Evolutionary conservation across 2,888 invertebrate genomes (phyloP).

Genomic region (Dioctria rufipes): DNA sequence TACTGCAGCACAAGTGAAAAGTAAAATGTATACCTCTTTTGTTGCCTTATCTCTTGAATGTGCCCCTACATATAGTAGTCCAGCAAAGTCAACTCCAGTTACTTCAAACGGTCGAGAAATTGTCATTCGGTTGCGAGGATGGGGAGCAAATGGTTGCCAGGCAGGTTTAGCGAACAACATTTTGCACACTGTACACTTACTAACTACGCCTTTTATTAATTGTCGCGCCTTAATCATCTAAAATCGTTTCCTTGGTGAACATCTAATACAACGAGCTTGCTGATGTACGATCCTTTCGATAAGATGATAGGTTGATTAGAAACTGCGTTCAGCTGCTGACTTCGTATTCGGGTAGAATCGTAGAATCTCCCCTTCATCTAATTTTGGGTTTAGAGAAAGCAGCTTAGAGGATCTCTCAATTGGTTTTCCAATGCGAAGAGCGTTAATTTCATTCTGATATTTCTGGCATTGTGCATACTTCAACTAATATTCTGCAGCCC

Average conservation of each 20-base stretch:
- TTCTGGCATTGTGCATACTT: neutral
- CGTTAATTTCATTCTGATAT: neutral
- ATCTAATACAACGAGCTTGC: neutral
- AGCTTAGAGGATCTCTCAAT: conserved; percentile 44
- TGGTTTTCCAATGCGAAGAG: conserved; percentile 6
- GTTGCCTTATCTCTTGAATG: neutral
- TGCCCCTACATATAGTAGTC: conserved; percentile 5
- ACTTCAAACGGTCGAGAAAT: too few relatives aligned
- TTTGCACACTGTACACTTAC: conserved; percentile 5
- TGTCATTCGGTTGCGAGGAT: too few relatives aligned
- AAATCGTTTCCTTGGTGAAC: neutral
- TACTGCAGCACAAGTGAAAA: neutral
- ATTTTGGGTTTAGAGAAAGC: conserved; percentile 34
- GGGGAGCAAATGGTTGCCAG: too few relatives aligned
- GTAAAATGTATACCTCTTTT: neutral
- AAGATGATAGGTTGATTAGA: conserved; percentile 16
- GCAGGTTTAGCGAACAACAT: neutral
- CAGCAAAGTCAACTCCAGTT: conserved; percentile 7
- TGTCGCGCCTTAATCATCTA: conserved; percentile 1
- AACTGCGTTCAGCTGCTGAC: neutral
- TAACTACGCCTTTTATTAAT: neutral
- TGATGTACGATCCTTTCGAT: neutral
- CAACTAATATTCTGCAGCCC: conserved; percentile 8
- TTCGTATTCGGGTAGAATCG: conserved; percentile 13
- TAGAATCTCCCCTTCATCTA: conserved; percentile 38